phyloP scores from a whole-genome alignment of 2,113 vertebrate genomes.

The Mormyrus iriodes region DNA sequence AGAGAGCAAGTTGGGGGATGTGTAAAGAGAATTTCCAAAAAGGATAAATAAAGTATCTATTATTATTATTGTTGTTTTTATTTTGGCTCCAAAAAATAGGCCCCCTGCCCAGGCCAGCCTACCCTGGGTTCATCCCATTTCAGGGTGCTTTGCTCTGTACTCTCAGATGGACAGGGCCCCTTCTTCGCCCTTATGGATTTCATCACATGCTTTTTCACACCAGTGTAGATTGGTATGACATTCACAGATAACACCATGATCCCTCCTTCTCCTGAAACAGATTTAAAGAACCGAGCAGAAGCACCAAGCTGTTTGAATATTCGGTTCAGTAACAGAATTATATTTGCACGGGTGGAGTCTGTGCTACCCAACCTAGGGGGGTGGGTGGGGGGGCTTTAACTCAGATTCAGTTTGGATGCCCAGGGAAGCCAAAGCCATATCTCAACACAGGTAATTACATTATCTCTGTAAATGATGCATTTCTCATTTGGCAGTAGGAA shows the following conservation, averaged over 20 bases:
- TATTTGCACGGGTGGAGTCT: background rate
- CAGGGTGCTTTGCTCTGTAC: background rate
- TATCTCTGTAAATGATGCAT: constrained; percentile 39
- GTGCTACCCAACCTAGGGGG: background rate
- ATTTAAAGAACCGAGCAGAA: background rate
- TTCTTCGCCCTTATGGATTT: background rate
- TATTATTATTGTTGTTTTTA: no score
- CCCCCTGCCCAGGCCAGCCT: background rate
- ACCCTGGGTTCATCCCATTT: background rate
- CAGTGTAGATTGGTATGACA: background rate
- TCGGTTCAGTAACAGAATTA: background rate
- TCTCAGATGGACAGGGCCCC: background rate
- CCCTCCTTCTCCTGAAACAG: background rate
- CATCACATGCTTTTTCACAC: background rate
- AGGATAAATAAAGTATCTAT: no score
- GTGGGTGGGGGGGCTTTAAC: constrained; percentile 10
- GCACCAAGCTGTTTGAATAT: background rate
- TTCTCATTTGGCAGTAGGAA: constrained; percentile 34
- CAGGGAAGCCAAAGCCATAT: constrained; percentile 22
- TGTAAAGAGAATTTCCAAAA: no score
- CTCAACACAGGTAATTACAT: constrained; percentile 38
- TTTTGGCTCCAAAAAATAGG: background rate
- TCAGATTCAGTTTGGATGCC: constrained; percentile 20
- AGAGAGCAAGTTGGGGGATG: no score
- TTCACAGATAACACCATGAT: background rate